These are phyloP conservation scores for Allacma fusca DNA, from an alignment of 2,888 invertebrate genomes.

Conservation along the genomic window DNA sequence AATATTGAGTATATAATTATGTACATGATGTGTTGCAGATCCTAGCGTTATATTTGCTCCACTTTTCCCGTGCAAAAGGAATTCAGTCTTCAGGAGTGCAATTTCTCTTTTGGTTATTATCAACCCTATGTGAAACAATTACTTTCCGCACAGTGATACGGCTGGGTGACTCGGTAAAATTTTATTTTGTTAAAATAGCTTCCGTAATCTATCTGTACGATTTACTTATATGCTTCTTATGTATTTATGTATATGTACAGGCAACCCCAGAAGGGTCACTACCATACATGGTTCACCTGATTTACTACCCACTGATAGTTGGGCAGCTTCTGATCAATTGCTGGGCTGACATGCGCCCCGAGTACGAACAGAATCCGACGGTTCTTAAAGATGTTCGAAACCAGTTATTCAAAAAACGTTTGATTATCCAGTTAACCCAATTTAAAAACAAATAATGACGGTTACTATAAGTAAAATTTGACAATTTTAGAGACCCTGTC, in stretches of 20 bases:
- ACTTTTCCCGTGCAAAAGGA: conserved; percentile 84
- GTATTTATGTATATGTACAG: conserved; percentile 8
- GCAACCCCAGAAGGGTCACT: not conserved
- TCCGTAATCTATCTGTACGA: too few species aligned
- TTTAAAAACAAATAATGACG: too few species aligned
- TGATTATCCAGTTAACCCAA: too few species aligned
- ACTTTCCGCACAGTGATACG: conserved; percentile 72
- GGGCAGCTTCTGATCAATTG: conserved; percentile 79
- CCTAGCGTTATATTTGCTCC: conserved; percentile 71
- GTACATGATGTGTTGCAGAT: too few species aligned
- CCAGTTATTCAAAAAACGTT: too few species aligned
- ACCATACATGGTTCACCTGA: conserved; percentile 73
- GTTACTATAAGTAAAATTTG: too few species aligned
- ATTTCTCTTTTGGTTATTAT: conserved; percentile 89
- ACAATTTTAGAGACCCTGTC: conserved; percentile 81
- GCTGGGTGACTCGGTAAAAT: not conserved
- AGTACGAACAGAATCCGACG: not conserved
- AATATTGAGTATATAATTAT: not conserved
- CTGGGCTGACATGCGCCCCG: conserved; percentile 73
- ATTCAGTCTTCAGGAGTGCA: conserved; percentile 88
- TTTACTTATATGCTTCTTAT: too few species aligned
- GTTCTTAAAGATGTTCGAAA: not conserved
- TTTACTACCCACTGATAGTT: conserved; percentile 77
- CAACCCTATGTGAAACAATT: conserved; percentile 76
- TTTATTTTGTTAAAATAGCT: too few species aligned